Conservation (phyloP, 2,888 invertebrate species). For the Amphipoea oculea region DNA sequence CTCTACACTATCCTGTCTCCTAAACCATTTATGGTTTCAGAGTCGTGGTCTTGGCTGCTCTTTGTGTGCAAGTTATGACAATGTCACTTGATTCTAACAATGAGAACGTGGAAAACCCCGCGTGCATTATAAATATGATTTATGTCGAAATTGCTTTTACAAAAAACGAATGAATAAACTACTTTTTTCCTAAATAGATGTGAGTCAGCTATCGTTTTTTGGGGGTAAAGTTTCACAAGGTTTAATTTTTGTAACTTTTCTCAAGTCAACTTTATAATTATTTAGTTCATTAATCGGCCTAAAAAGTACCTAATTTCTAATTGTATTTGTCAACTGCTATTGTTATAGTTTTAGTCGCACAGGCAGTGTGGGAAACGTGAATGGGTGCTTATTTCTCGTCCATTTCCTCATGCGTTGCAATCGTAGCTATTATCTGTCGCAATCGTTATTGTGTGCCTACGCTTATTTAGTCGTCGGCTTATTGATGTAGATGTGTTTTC, state of each 20-base stretch:
- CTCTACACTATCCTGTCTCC: conserved; percentile 32
- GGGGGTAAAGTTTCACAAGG: background rate
- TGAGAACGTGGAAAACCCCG: conserved; percentile 42
- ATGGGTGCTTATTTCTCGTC: conserved; percentile 51
- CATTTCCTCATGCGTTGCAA: conserved; percentile 73
- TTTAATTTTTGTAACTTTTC: background rate
- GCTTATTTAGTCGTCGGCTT: conserved; percentile 38
- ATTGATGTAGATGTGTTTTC: conserved; percentile 32
- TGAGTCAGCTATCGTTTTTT: background rate
- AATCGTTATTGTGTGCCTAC: conserved; percentile 62
- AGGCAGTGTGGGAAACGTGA: conserved; percentile 69
- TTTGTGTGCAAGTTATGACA: conserved; percentile 39
- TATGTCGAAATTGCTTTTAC: background rate
- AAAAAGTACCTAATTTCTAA: conserved; percentile 26
- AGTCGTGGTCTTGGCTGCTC: background rate
- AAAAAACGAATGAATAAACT: background rate
- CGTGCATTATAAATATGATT: conserved; percentile 19
- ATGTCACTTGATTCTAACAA: conserved; percentile 23
- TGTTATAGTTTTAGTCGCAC: conserved; percentile 41
- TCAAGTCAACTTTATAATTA: background rate
- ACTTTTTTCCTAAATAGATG: background rate
- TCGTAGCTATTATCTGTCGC: conserved; percentile 62
- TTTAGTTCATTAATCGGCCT: background rate
- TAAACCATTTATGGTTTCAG: conserved; percentile 11
- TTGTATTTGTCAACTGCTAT: conserved; percentile 48